A percentile compares a stretch with the other conserved stretches of the same genome.
phyloP scores from a whole-genome alignment of 53 echinoderm and acorn worm genomes.

The Paelopatides confundens region DNA sequence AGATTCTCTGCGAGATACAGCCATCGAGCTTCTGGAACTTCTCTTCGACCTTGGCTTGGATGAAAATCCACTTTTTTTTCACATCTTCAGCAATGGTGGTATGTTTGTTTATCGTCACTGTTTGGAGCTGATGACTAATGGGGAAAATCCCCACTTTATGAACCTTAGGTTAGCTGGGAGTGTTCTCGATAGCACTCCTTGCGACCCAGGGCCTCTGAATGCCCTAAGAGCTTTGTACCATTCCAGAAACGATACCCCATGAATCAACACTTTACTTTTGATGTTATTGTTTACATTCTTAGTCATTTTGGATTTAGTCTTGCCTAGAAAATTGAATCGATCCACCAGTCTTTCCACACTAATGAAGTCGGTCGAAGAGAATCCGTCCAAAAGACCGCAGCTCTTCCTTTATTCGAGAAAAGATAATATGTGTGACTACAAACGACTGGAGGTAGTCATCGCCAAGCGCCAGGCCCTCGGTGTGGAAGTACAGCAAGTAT shows the following conservation, averaged over 20 bases:
- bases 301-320: slow-evolving; percentile 48
- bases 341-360: slow-evolving; percentile 16
- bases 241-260: slow-evolving; percentile 23
- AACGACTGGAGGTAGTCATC: slow-evolving; percentile 69
- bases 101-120: slow-evolving; percentile 75
- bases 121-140: slow-evolving; percentile 72
- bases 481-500: slow-evolving; percentile 71
- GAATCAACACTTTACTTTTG: slow-evolving; percentile 43
- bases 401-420: slow-evolving; percentile 86
- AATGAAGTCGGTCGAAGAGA: slow-evolving; percentile 59
- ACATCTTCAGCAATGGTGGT: slow-evolving; percentile 93
- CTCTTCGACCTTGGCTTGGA: slow-evolving; percentile 89
- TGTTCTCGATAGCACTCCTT: slow-evolving; percentile 82
- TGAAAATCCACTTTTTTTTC: slow-evolving; percentile 87
- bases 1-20: slow-evolving; percentile 55
- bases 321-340: slow-evolving; percentile 38
- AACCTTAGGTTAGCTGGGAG: slow-evolving; percentile 73
- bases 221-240: slow-evolving; percentile 51
- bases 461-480: slow-evolving; percentile 61
- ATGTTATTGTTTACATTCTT: slow-evolving; percentile 47
- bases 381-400: slow-evolving; percentile 72
- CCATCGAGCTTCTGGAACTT: slow-evolving; percentile 77
- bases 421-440: slow-evolving; percentile 69
- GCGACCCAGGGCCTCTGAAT: slow-evolving; percentile 17
- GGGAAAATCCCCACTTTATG: slow-evolving; percentile 44